Conservation (phyloP, 2,888 invertebrate genomes). For the Laothoe populi region DNA sequence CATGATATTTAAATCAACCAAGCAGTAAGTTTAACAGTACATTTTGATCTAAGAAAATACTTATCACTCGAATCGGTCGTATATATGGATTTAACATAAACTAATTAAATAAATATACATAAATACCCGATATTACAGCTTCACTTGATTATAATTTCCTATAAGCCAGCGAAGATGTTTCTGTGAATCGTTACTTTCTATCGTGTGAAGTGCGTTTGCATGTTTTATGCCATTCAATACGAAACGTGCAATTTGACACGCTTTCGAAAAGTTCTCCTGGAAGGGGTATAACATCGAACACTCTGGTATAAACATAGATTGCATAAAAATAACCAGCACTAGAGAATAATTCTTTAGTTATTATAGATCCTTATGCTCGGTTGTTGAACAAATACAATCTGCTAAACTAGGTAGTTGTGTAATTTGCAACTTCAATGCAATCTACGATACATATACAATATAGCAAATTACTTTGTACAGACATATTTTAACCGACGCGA, state of each 20-base stretch:
- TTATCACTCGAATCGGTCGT: neutral
- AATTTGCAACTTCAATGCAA: no score
- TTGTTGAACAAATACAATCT: no score
- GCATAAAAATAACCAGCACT: no score
- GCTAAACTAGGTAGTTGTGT: no score
- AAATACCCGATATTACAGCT: neutral
- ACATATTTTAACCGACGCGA: no score
- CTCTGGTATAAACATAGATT: no score
- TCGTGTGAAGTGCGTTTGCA: neutral
- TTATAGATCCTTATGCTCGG: no score
- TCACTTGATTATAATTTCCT: slow-evolving; percentile 4
- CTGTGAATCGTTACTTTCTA: slow-evolving; percentile 14
- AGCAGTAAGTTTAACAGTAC: no score
- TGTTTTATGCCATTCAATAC: slow-evolving; percentile 8
- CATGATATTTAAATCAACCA: no score
- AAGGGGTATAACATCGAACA: neutral
- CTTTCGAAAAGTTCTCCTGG: neutral
- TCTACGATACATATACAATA: no score
- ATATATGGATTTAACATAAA: neutral
- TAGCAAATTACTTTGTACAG: no score
- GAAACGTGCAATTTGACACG: neutral
- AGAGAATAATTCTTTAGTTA: no score
- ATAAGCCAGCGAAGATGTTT: slow-evolving; percentile 6
- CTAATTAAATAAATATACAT: neutral
- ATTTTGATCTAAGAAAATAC: neutral